Evolutionary conservation across 1,140 invertebrate genomes (phyloP), one percentile per base, ranked within the genome.

Genomic region (Heliothis subflexa): DNA sequence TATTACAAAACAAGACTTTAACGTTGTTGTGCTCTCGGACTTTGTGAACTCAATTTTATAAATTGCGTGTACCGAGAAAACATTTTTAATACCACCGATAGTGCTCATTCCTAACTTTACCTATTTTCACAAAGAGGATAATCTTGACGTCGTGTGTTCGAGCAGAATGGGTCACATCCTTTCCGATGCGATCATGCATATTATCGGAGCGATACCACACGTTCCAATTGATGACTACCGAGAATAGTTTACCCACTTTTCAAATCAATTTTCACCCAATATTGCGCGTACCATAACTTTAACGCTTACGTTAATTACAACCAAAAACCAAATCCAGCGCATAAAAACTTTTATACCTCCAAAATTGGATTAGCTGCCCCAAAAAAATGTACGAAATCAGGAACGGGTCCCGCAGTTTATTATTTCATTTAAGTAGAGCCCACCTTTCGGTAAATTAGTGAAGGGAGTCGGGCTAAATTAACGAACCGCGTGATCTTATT

Each of bases 401-500:
- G 50, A 80, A 80, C 71, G 16, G 73, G 55, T 52, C 52, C 71
- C 70, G 13, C 71, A 85, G 75, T 82, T 80, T 85, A 79, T 83
- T 83, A 83, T 83, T 86, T 76, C 78, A 83, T 86, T 86, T 81
- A 83, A 86, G 76, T 88, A 79, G 18, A 73, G 49, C 45, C 78
- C 77, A 86, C 83, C 80, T 84, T 85, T 85, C 79, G 78, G 64
- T 76, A 81, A 85, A 86, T 85, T 82, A 84, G 80, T 83, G 73
- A 85, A 76, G 61, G 74, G 59, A 78, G 78, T 57, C 71, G 78
- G 79, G 74, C 71, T 64, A 79, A 87, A 87, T 89, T 87, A 89
- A 87, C 82, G 82, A 87, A 83, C 85, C 88, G 59, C 82, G 70
- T 82, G 80, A 88, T 88, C 82, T 84, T 85, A 85, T 88, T 88